A percentile compares a stretch with the other conserved stretches of the same genome.
Conservation (phyloP, 1,140 invertebrate genomes). For the Acromyrmex heyeri region DNA sequence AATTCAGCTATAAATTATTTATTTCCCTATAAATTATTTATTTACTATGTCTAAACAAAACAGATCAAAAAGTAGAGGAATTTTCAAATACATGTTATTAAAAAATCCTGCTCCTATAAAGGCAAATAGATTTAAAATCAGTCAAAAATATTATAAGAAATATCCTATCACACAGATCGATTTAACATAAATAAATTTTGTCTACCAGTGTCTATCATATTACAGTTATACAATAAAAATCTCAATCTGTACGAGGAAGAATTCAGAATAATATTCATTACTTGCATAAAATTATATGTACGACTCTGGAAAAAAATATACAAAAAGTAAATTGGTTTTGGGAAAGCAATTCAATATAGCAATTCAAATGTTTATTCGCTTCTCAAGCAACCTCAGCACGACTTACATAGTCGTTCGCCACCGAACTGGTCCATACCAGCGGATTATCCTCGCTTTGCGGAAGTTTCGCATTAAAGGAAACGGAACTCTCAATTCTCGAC, state of each 20-base stretch:
- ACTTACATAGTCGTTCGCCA: neutral
- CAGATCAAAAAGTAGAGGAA: no score
- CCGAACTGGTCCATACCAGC: slow-evolving; percentile 23
- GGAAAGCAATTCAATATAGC: neutral
- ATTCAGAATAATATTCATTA: neutral
- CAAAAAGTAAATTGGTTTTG: neutral
- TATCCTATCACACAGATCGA: no score
- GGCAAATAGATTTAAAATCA: no score
- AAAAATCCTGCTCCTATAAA: no score
- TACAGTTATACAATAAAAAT: neutral
- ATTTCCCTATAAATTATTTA: no score
- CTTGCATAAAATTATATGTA: neutral
- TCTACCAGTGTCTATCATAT: neutral
- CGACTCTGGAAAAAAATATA: neutral
- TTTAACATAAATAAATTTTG: no score
- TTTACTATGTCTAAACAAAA: no score
- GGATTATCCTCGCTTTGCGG: slow-evolving; percentile 66
- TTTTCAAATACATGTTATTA: no score
- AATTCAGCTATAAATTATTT: no score
- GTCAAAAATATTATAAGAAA: no score
- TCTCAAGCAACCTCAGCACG: neutral
- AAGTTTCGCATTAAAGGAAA: slow-evolving; percentile 76
- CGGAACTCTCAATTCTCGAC: slow-evolving; percentile 74
- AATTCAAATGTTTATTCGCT: neutral
- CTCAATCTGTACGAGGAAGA: neutral